phyloP scores from a whole-genome alignment of 2,113 vertebrate genomes.

The Hucho hucho region DNA sequence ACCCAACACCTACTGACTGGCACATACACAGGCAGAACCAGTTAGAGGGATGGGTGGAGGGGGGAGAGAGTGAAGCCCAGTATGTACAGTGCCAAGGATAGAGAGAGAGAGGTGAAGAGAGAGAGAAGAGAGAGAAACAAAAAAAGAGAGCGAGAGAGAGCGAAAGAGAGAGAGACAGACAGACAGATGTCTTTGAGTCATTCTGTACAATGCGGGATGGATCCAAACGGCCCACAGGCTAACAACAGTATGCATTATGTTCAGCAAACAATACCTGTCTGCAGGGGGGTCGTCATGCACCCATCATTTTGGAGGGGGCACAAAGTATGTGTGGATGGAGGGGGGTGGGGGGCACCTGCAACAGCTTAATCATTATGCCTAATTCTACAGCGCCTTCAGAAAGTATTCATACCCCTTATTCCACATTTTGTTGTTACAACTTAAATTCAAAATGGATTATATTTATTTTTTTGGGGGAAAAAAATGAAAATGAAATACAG shows the following conservation, averaged over 20 bases:
- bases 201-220: background rate
- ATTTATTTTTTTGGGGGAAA: no score
- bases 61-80: background rate
- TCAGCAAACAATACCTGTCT: slow-evolving; percentile 9
- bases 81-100: no score
- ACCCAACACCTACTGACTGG: slow-evolving; percentile 40
- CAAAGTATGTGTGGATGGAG: background rate
- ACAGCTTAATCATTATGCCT: no score
- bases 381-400: no score
- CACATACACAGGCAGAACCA: slow-evolving; percentile 4
- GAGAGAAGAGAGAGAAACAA: background rate
- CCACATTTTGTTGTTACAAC: no score
- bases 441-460: no score
- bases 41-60: background rate
- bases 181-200: background rate
- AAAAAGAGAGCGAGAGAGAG: background rate
- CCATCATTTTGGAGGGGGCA: no score
- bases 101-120: slow-evolving; percentile 10
- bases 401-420: no score
- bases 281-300: no score
- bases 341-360: no score
- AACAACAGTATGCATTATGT: background rate
- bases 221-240: background rate
- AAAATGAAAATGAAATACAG: no score
- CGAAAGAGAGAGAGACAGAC: background rate